Conservation (phyloP, 2,113 vertebrate genomes). For the Megalops atlanticus region DNA sequence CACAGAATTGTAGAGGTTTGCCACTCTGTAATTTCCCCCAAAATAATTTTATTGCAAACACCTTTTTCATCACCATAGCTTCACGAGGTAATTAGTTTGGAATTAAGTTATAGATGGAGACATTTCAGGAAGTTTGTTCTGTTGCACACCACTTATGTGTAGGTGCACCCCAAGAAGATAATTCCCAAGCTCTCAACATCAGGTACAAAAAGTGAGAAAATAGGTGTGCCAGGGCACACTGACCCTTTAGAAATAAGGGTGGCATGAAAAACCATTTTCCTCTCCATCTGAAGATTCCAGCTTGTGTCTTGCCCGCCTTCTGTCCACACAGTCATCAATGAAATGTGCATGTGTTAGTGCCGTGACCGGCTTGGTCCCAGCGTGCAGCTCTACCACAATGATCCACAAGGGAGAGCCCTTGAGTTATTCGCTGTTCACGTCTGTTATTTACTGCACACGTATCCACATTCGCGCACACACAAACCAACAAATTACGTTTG, state of each 20-base stretch:
- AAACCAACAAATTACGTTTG: constrained; percentile 7
- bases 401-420: neutral
- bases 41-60: neutral
- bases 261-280: too few species aligned
- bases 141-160: too few species aligned
- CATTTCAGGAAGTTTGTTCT: too few species aligned
- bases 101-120: neutral
- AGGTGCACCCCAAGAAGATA: too few species aligned
- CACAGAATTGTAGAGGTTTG: neutral
- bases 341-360: too few species aligned
- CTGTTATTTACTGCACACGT: neutral
- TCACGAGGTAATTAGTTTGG: neutral
- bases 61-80: neutral
- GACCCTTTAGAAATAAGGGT: too few species aligned
- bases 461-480: neutral
- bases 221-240: too few species aligned
- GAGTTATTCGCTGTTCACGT: neutral
- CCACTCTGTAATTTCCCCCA: neutral
- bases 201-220: too few species aligned
- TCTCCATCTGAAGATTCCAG: too few species aligned
- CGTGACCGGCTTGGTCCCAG: neutral
- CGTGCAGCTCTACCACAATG: neutral
- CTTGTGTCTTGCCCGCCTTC: too few species aligned
- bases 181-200: too few species aligned
- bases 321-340: too few species aligned